These are phyloP conservation scores for Agapornis canus DNA, from an alignment of 2,797 vertebrate genomes.

Conservation along the genomic window DNA sequence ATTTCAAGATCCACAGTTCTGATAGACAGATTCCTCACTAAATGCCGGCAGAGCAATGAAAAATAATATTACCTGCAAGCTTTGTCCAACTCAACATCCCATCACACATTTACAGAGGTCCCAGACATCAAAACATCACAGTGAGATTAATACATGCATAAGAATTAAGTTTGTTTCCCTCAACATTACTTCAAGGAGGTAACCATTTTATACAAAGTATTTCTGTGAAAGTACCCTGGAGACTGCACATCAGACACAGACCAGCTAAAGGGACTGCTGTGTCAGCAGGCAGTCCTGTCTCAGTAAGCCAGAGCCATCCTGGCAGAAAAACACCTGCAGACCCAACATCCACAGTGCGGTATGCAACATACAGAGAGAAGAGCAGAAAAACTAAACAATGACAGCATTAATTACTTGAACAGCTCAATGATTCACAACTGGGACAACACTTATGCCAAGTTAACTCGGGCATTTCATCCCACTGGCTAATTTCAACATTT, in stretches of 20 bases:
- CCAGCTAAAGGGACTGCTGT: constrained; percentile 2
- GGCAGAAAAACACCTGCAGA: constrained; percentile 51
- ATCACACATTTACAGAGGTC: neutral
- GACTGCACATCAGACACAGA: neutral
- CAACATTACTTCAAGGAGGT: neutral
- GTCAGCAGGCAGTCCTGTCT: neutral
- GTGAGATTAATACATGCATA: neutral
- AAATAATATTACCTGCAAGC: neutral
- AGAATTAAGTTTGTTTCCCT: neutral
- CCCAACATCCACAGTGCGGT: neutral
- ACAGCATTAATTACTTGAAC: neutral
- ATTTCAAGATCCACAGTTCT: neutral
- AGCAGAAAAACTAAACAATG: neutral
- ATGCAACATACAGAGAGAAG: neutral
- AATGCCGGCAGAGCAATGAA: neutral
- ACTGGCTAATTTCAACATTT: neutral
- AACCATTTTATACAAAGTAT: neutral
- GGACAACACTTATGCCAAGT: neutral
- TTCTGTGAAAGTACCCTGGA: neutral
- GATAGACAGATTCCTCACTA: neutral
- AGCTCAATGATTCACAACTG: neutral
- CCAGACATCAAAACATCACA: neutral
- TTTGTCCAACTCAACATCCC: neutral
- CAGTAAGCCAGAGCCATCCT: constrained; percentile 1
- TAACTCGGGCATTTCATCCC: neutral